Conservation (phyloP, 1,140 invertebrate species). For the Drosophila kohkoa region DNA sequence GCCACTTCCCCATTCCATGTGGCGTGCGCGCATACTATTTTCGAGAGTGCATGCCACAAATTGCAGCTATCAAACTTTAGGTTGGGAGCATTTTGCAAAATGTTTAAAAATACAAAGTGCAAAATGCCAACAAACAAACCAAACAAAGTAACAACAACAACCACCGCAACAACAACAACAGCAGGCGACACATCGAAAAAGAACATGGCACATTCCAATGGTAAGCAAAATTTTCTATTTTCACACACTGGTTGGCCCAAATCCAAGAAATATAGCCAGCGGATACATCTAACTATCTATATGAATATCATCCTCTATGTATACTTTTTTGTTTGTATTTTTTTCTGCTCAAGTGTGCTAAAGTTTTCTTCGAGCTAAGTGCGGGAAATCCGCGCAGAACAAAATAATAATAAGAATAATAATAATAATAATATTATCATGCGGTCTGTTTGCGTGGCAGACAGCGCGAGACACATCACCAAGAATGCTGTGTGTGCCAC, state of each 20-base stretch:
- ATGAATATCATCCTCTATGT: conserved; percentile 28
- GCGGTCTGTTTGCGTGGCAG: conserved; percentile 21
- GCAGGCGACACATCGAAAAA: conserved; percentile 19
- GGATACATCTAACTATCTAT: conserved; percentile 55
- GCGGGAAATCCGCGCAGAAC: conserved; percentile 69
- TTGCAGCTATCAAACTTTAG: conserved; percentile 64
- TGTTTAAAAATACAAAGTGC: conserved; percentile 76
- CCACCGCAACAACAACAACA: conserved; percentile 15
- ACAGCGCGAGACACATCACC: conserved; percentile 14
- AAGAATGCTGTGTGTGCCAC: conserved; percentile 1
- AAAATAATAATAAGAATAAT: conserved; percentile 51
- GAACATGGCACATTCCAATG: conserved; percentile 73
- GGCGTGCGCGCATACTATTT: conserved; percentile 11
- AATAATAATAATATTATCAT: conserved; percentile 52
- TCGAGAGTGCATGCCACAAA: conserved; percentile 55
- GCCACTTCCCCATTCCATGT: conserved; percentile 40
- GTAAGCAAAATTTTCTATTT: conserved; percentile 72
- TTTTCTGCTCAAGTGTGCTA: conserved; percentile 1
- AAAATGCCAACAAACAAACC: conserved; percentile 48
- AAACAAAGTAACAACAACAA: conserved; percentile 48
- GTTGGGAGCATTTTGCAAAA: conserved; percentile 55
- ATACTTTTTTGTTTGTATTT: conserved; percentile 43
- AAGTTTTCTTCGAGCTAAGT: conserved; percentile 43
- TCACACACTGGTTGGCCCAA: conserved; percentile 78
- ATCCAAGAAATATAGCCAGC: conserved; percentile 77